Evolutionary conservation across 2,888 invertebrate genomes (phyloP).

Genomic region (Acanthosepion pharaonis): DNA sequence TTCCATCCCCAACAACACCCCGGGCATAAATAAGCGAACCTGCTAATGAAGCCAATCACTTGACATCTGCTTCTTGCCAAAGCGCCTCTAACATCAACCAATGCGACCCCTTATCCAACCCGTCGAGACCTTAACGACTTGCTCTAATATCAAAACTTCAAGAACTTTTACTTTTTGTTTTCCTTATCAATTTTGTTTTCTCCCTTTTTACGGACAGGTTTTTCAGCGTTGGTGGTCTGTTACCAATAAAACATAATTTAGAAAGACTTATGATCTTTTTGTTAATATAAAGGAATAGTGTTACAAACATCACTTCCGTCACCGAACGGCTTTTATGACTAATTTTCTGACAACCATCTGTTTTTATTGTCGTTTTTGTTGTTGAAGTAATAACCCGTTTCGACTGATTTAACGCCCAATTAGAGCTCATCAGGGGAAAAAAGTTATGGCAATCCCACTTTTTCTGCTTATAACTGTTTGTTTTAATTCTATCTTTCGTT

Average conservation of each 20-base stretch:
- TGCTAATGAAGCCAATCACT: not conserved
- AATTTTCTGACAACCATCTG: not conserved
- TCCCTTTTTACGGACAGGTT: not conserved
- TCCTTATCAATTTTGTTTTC: not conserved
- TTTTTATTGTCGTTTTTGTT: not conserved
- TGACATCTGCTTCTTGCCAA: not conserved
- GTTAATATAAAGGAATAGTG: not conserved
- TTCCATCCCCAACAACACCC: too few relatives aligned
- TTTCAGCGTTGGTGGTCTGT: too few relatives aligned
- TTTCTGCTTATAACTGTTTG: not conserved
- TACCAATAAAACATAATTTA: not conserved
- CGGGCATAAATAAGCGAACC: not conserved
- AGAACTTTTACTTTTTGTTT: not conserved
- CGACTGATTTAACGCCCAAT: conserved; percentile 33
- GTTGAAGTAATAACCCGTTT: not conserved
- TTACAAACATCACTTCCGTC: not conserved
- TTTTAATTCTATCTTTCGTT: not conserved
- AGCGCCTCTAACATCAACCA: not conserved
- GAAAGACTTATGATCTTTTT: too few relatives aligned
- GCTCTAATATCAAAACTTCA: not conserved
- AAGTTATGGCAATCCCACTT: not conserved
- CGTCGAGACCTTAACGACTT: too few relatives aligned
- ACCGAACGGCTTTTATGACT: not conserved
- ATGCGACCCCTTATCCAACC: not conserved
- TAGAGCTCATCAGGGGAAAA: conserved; percentile 5